Base-by-base conservation (phyloP, 1,140 invertebrate genomes). In the Drosophila truncata region DNA sequence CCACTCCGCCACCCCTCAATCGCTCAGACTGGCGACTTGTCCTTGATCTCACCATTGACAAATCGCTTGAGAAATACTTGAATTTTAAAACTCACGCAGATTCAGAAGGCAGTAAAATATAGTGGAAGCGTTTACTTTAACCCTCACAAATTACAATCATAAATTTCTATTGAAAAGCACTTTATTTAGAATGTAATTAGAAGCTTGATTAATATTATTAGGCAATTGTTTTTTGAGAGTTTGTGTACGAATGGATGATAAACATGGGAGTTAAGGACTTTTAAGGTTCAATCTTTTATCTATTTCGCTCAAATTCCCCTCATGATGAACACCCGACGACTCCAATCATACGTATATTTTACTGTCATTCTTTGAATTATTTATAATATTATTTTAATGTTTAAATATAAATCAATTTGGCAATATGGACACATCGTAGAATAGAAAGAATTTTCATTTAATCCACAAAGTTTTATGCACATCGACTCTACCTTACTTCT, bases 11-110 rank as follows among this genome's bases (percentile, higher is more conserved):
- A 37, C 59, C 59, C 20, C 5, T 7, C 29, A 18, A 18, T 7
- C 4, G 2, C n/a, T 37, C n/a, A 33, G 50, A 37, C 50, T 13
- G 23, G 8, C 47, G 33, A 14, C 31, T 44, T 27, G 57, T 42
- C 78, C 62, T 42, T 71, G 47, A 57, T 37, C 55, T 55, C 39
- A n/a, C 16, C 42, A 60, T 20, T 60, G 55, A 31, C 41, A 79
- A 63, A 72, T 81, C 69, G 44, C 52, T 49, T 18, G 0, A 42
- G 29, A n/a, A 60, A 11, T 54, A 60, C 54, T 64, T 27, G 7
- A 35, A 41, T 23, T 60, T n/a, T 25, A 41, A 31, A 27, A n/a
- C 4, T 13, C 2, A 13, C 4, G 25, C 18, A 10, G 18, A 1
- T 31, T 20, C 9, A 18, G 10, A 20, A 52, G 29, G 11, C 6